Percentiles rank a stretch among this genome's conserved stretches.
These are phyloP conservation scores for Theocolax elegans DNA, from an alignment of 1,140 invertebrate genomes.

Conservation along the genomic window DNA sequence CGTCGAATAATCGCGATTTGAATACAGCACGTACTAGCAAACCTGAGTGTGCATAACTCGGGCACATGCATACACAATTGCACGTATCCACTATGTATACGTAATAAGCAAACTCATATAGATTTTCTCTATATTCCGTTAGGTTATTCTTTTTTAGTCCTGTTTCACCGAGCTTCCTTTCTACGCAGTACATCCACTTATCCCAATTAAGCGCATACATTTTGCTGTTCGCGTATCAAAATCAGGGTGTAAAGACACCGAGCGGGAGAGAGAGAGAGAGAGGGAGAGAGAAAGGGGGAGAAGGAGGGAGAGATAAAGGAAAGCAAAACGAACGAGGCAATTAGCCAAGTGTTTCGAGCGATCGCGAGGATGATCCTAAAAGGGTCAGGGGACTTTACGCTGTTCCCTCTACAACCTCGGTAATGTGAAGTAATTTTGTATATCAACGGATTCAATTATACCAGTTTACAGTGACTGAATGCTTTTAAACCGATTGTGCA, in stretches of 20 bases:
- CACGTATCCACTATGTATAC: too few species aligned
- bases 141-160: too few species aligned
- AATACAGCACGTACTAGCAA: too few species aligned
- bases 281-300: neutral
- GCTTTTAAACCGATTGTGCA: neutral
- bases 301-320: neutral
- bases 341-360: constrained; percentile 10
- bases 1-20: too few species aligned
- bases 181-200: too few species aligned
- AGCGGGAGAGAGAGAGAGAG: neutral
- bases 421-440: neutral
- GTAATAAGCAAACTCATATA: too few species aligned
- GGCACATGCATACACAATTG: too few species aligned
- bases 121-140: too few species aligned
- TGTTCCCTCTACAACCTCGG: neutral
- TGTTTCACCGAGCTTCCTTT: too few species aligned
- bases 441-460: neutral
- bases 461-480: neutral
- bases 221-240: neutral
- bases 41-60: too few species aligned
- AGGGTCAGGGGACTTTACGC: neutral
- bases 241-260: neutral
- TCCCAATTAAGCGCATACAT: neutral
- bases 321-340: too few species aligned
- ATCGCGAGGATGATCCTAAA: neutral